Evolutionary conservation across 2,888 invertebrate species (phyloP), one percentile per base, ranked within the genome.

Genomic region (Griposia aprilina): DNA sequence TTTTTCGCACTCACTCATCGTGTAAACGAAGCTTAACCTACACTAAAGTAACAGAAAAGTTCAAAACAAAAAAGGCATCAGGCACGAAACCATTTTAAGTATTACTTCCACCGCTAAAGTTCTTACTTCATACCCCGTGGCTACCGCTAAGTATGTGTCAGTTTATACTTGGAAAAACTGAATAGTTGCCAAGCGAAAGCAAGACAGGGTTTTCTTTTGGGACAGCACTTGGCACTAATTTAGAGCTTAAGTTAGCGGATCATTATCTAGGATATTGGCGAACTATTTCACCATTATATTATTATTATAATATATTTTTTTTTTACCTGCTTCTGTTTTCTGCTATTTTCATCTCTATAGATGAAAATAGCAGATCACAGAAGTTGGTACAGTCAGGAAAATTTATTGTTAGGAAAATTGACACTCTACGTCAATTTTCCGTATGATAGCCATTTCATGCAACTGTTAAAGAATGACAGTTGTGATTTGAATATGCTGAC

Each of bases 91-190:
- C 15, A n/a, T 70, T 81, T 59, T n/a, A 60, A 62, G 45, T 60
- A 69, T 50, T 59, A 81, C 57, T 81, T 66, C 36, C 52, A 76
- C 57, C 4, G 36, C 26, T 69, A 59, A 80, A 83, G 36, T 60
- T 66, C 13, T 55, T 67, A 59, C 30, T 70, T 30, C 69, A 52
- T 60, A 50, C 7, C 50, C 55, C 48, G 41, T 52, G 67, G 63
- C 55, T 48, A 55, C 50, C 50, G 36, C 67, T 78, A 85, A 85
- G 74, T 74, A 71, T 36, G 74, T 84, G 75, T 63, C 71, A 57
- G 78, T 83, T 41, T 65, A 57, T 57, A 82, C 67, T 80, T 65
- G 69, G 36, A 76, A 73, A 81, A 78, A 83, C 82, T 85, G 82
- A 71, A 57, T 65, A 52, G n/a, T 57, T 83, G 83, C 78, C 71